A percentile compares a stretch with the other conserved stretches of the same genome.
Evolutionary conservation across 2,888 invertebrate genomes (phyloP).

Genomic region (Apodemia duryi): DNA sequence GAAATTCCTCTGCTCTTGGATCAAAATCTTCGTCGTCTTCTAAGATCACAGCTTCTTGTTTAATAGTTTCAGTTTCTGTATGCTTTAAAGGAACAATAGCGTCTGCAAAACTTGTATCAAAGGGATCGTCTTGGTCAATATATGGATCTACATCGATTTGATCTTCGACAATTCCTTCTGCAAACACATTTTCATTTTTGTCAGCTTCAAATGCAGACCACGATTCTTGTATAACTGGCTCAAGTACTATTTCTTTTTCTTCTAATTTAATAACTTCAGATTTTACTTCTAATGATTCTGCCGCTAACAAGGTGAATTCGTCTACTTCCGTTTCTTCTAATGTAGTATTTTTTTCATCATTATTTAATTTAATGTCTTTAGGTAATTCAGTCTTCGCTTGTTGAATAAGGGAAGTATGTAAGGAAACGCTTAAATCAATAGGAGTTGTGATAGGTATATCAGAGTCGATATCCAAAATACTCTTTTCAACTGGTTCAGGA

Average conservation of each 20-base stretch:
- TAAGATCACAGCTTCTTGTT: slow-evolving; percentile 57
- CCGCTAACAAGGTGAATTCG: slow-evolving; percentile 88
- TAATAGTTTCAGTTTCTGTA: slow-evolving; percentile 63
- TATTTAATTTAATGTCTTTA: slow-evolving; percentile 34
- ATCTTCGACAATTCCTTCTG: slow-evolving; percentile 68
- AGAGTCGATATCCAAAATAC: slow-evolving; percentile 86
- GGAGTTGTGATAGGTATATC: slow-evolving; percentile 84
- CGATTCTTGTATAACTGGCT: slow-evolving; percentile 72
- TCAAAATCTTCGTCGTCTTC: slow-evolving; percentile 81
- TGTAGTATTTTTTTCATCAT: slow-evolving; percentile 20
- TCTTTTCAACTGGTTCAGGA: slow-evolving; percentile 82
- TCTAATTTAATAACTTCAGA: slow-evolving; percentile 66
- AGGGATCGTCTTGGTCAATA: slow-evolving; percentile 86
- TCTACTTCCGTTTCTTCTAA: slow-evolving; percentile 83
- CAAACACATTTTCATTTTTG: slow-evolving; percentile 65
- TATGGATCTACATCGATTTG: slow-evolving; percentile 70
- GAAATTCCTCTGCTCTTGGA: slow-evolving; percentile 82
- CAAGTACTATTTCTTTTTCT: slow-evolving; percentile 55
- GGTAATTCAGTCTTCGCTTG: slow-evolving; percentile 51
- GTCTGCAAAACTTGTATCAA: slow-evolving; percentile 91
- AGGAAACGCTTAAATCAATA: slow-evolving; percentile 84
- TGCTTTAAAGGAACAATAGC: slow-evolving; percentile 80
- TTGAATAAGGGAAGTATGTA: slow-evolving; percentile 76
- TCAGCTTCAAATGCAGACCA: slow-evolving; percentile 84
- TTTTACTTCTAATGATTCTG: slow-evolving; percentile 84